Evolutionary conservation across 2,797 vertebrate genomes (phyloP).

Genomic region (Helarctos malayanus): DNA sequence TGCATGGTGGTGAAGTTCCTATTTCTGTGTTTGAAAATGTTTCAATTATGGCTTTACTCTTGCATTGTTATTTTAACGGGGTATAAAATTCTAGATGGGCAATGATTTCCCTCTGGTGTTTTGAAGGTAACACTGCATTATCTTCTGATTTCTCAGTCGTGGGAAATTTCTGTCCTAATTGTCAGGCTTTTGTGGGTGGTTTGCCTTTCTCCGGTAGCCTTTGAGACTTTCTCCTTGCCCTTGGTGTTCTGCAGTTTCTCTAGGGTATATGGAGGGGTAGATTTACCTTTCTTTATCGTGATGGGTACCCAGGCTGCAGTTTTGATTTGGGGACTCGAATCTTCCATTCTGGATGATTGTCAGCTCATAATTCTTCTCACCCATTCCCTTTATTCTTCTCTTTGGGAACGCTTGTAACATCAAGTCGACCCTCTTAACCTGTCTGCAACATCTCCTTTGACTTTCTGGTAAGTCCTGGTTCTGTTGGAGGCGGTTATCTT

Average conservation of each 20-base stretch:
- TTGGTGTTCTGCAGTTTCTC: not conserved
- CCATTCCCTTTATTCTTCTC: not conserved
- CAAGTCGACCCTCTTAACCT: not conserved
- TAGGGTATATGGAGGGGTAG: not conserved
- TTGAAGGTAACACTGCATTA: not conserved
- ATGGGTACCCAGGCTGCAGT: not conserved
- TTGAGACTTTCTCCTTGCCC: not conserved
- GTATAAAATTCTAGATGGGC: not conserved
- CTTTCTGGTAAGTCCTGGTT: not conserved
- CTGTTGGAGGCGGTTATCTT: not conserved
- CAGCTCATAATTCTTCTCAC: not conserved
- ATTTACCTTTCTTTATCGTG: not conserved
- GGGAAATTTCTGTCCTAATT: not conserved
- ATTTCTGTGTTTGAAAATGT: constrained; percentile 25
- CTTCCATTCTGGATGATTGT: not conserved
- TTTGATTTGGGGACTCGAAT: not conserved
- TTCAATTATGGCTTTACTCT: not conserved
- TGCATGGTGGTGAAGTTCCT: not conserved
- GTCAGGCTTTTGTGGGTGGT: not conserved
- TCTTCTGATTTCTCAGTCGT: not conserved
- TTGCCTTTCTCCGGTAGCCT: not conserved
- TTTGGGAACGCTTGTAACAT: not conserved
- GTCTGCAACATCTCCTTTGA: not conserved
- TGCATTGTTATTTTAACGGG: not conserved
- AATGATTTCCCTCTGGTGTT: not conserved